These are phyloP conservation scores for Drosophila flavopinicola DNA, from an alignment of 2,888 invertebrate genomes.

Conservation along the genomic window DNA sequence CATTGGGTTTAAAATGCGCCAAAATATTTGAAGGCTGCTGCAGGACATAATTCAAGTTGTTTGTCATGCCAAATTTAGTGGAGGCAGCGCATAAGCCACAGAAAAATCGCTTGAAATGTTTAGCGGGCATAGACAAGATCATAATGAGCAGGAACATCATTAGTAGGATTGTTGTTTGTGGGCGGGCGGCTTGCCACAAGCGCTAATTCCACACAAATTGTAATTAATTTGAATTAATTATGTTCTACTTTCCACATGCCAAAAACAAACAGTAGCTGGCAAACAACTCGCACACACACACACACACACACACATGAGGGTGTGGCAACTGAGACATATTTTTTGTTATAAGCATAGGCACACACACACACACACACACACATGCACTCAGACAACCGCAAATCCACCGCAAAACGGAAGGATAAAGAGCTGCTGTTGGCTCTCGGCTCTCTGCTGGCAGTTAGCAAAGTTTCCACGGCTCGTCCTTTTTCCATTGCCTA, in stretches of 20 bases:
- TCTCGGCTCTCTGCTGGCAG: conserved; percentile 13
- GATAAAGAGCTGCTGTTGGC: conserved; percentile 36
- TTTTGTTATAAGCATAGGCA: conserved; percentile 42
- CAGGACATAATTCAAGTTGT: conserved; percentile 42
- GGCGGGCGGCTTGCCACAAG: conserved; percentile 62
- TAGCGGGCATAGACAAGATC: conserved; percentile 30
- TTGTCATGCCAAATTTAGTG: conserved; percentile 22
- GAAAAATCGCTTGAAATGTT: conserved; percentile 56
- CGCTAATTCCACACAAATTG: conserved; percentile 79
- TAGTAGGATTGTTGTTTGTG: conserved; percentile 25
- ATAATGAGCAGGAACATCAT: conserved; percentile 19
- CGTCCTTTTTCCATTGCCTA: conserved; percentile 40
- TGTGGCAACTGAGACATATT: conserved; percentile 44
- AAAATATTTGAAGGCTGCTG: conserved; percentile 47
- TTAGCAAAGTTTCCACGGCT: conserved; percentile 33
- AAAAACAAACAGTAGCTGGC: conserved; percentile 56
- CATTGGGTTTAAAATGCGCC: conserved; percentile 26
- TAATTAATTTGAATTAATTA: conserved; percentile 82
- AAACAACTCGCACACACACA: conserved; percentile 12
- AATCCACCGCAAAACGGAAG: conserved; percentile 61
- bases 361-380: conserved; percentile 1
- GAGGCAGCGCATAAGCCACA: conserved; percentile 11
- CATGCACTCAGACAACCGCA: conserved; percentile 24
- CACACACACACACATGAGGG: conserved; percentile 42
- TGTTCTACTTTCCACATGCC: conserved; percentile 76